Base-by-base conservation (phyloP, 2,888 invertebrate genomes). In the Watsonalla binaria region DNA sequence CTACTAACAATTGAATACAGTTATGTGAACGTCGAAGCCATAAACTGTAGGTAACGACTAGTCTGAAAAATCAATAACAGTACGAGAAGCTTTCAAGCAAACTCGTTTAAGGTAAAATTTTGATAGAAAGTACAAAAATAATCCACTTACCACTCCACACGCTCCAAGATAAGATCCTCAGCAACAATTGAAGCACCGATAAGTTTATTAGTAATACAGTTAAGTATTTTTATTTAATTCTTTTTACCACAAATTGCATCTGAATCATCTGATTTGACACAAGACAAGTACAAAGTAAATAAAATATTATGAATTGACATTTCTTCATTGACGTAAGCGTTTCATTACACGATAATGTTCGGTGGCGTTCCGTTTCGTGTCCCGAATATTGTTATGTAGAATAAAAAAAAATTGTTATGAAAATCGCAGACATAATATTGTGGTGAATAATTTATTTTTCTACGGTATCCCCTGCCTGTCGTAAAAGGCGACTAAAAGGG, bases 201-300 rank as follows among this genome's bases (percentile, higher is more conserved):
- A 55, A 62, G 59, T 58, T 52, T 58, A 55, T 47, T 54, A 70
- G 66, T 66, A 62, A 65, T 63, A 60, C 62, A 67, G 60, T 57
- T 74, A 69, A 68, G 13, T 71, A 67, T 58, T 72, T 65, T 64
- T 70, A 76, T 74, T 79, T 76, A 77, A 74, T 79, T 78, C 77
- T 76, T 77, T 69, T 59, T 61, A 69, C 61, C 66, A 72, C 65
- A 66, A 72, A 60, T 55, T 58, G 56, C 59, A 70, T 42, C 11
- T 11, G 11, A 42, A 11, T 42, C 9, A 8, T 11, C 24, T 24
- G 24, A 24, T 42, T 11, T 9, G 9, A 37, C 37, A 72, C 72
- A 77, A 77, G 71, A 64, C 66, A 56, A 0, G 24, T 45, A 11
- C 45, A 45, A 45, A 9, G 11, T 45, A 45, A 11, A 11, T 33